Conservation (phyloP, 2,797 vertebrate genomes). For the Propithecus perrieri region DNA sequence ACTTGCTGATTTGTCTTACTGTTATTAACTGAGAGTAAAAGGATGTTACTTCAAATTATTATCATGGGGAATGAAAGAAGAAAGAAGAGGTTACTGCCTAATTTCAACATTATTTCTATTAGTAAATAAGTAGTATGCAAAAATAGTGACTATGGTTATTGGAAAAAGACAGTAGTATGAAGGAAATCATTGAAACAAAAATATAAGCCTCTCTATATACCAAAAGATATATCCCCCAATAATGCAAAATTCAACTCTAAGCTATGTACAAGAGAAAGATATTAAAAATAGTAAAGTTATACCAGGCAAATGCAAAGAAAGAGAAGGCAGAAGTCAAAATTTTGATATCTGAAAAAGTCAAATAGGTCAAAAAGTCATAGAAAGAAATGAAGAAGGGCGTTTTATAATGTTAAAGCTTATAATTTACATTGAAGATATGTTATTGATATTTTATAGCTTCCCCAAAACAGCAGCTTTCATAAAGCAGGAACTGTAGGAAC, state of each 20-base stretch:
- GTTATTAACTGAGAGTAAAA: constrained; percentile 8
- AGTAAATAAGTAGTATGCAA: background rate
- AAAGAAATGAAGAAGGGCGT: background rate
- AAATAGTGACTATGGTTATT: background rate
- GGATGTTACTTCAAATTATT: constrained; percentile 4
- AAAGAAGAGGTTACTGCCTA: background rate
- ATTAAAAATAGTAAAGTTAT: background rate
- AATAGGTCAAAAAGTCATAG: background rate
- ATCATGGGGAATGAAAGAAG: background rate
- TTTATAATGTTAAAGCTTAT: constrained; percentile 9
- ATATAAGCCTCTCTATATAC: background rate
- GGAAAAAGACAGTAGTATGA: background rate
- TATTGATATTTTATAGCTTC: background rate
- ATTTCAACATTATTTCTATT: background rate
- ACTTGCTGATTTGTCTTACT: background rate
- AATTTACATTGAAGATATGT: constrained; percentile 8
- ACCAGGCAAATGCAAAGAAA: background rate
- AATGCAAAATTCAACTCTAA: constrained; percentile 32
- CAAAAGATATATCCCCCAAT: background rate
- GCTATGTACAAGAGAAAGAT: background rate
- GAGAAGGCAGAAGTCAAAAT: background rate
- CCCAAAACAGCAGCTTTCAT: background rate
- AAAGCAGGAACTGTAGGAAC: background rate
- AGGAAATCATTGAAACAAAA: constrained; percentile 9
- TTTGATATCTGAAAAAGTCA: background rate